Evolutionary conservation across 2,113 vertebrate genomes (phyloP).

Genomic region (Pantherophis guttatus): DNA sequence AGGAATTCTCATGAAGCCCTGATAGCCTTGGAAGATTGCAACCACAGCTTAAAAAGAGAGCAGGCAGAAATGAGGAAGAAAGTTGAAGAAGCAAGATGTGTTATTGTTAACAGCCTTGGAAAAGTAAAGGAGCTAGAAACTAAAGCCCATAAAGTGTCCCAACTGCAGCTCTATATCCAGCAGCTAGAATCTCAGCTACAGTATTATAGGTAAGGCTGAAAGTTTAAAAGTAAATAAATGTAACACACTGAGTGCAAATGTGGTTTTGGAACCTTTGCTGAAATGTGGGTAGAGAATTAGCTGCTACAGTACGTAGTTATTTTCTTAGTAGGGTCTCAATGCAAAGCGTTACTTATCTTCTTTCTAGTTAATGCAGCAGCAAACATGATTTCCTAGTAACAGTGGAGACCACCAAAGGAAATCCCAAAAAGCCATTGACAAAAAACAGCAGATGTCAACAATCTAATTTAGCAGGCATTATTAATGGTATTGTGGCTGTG

Average conservation of each 20-base stretch:
- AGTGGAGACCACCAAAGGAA: slow-evolving; percentile 36
- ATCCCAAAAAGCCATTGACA: slow-evolving; percentile 8
- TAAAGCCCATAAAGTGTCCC: slow-evolving; percentile 77
- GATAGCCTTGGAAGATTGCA: slow-evolving; percentile 76
- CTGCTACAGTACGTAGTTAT: not conserved
- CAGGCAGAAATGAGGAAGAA: slow-evolving; percentile 84
- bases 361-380: slow-evolving; percentile 24
- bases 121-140: slow-evolving; percentile 89
- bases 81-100: slow-evolving; percentile 83
- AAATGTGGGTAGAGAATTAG: not conserved
- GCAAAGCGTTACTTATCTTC: slow-evolving; percentile 28
- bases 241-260: not conserved
- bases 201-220: slow-evolving; percentile 79
- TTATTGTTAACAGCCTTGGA: slow-evolving; percentile 76
- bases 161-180: slow-evolving; percentile 74
- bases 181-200: slow-evolving; percentile 82
- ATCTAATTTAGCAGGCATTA: slow-evolving; percentile 41
- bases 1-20: slow-evolving; percentile 73
- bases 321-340: slow-evolving; percentile 4
- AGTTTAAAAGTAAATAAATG: not conserved
- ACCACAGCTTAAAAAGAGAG: slow-evolving; percentile 76
- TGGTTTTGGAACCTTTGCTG: not conserved
- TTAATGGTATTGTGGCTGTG: slow-evolving; percentile 37
- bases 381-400: slow-evolving; percentile 24
- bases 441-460: slow-evolving; percentile 36